Base-by-base conservation (phyloP, 2,113 vertebrate species). In the Pitta sordida region DNA sequence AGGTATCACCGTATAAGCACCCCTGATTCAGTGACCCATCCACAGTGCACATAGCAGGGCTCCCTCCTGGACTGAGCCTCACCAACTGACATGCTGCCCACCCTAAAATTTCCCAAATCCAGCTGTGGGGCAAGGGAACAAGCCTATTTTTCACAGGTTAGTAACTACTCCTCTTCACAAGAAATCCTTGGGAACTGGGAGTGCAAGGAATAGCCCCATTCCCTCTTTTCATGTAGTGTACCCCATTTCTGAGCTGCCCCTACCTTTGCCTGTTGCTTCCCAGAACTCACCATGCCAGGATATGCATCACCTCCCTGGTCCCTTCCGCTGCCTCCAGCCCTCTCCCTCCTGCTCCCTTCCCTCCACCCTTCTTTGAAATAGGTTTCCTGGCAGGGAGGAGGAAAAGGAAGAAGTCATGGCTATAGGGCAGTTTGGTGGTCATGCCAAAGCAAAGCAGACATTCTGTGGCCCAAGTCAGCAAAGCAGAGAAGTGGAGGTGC, bases 31-130 rank as follows among this genome's bases (percentile, higher is more conserved):
- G 58, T 48, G 30, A 44, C 26, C 26, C 23, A 30, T 32, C 58
- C 36, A 81, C 1, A 0, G 1, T 23, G 30, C 18, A 39, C 0
- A 0, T 1, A 29, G 17, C 2, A 11, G 46, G 20, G 44, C 36
- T 85, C 41, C 43, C 41, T 71, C 63, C 43, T 18, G 13, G 26
- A 48, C 9, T n/a, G 10, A 87, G 19, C 60, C 36, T 37, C 44
- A 36, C 17, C 7, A 20, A 15, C 17, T 3, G 8, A 41, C 6
- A 15, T 6, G 13, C 13, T 5, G 1, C 4, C 78, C 8, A 13
- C 17, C 43, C 44, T 65, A 27, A 43, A 36, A 69, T 27, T 43
- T 80, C 59, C 23, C 73, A 64, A 27, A 73, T 36, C 23, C 46
- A 88, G 36, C 44, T 73, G 21, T 1, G 6, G 39, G 27, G 26